phyloP scores from a whole-genome alignment of 2,113 vertebrate species.

The Tachycineta bicolor region DNA sequence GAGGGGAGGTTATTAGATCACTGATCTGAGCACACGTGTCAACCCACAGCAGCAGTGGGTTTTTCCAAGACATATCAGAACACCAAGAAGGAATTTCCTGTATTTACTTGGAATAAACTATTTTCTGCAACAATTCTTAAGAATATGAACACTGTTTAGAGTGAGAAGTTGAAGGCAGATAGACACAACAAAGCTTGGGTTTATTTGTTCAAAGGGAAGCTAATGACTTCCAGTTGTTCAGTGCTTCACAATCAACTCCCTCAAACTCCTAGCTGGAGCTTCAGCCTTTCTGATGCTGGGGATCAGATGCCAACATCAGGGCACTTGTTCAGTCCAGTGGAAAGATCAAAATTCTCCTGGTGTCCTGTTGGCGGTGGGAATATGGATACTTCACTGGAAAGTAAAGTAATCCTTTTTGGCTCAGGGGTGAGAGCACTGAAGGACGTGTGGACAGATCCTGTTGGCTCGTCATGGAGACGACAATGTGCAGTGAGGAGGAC shows the following conservation, averaged over 20 bases:
- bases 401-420: not conserved
- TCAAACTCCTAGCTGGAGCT: not conserved
- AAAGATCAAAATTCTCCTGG: not conserved
- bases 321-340: not conserved
- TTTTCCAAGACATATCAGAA: not conserved
- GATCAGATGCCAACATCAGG: not conserved
- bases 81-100: constrained; percentile 41
- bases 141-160: not conserved
- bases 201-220: not conserved
- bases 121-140: not conserved
- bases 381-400: not conserved
- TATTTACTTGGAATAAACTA: constrained; percentile 29
- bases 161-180: not conserved
- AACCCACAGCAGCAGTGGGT: not conserved
- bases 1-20: not conserved
- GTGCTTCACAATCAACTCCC: not conserved
- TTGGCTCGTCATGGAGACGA: not conserved
- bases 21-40: not conserved
- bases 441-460: accelerated
- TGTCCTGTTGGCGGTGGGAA: accelerated
- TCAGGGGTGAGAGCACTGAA: not conserved
- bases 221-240: constrained; percentile 19
- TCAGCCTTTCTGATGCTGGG: not conserved
- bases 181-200: constrained; percentile 16
- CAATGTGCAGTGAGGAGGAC: accelerated